Percentiles rank a stretch among this genome's conserved stretches.
These are phyloP conservation scores for Oscarella lobularis DNA, from an alignment of 37 sponge, comb jelly and placozoan species.

Conservation along the genomic window DNA sequence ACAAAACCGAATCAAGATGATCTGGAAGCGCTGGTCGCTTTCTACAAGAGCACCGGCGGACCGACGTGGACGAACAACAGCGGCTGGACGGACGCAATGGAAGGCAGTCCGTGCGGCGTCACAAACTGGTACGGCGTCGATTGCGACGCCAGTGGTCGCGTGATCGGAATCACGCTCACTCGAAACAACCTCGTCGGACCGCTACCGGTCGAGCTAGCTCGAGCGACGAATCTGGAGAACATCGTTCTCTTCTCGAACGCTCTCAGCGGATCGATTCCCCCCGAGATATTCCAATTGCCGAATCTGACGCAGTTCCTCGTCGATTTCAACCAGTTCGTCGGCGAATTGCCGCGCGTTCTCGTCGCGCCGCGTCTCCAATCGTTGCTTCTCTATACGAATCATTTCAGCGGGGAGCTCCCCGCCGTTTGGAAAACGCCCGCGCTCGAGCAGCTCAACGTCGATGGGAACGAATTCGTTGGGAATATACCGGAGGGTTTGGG, in stretches of 20 bases:
- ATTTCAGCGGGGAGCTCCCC: slow-evolving; percentile 35
- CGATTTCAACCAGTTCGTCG: slow-evolving; percentile 29
- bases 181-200: slow-evolving; percentile 41
- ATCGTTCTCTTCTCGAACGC: slow-evolving; percentile 33
- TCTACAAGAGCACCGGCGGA: slow-evolving; percentile 46
- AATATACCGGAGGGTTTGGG: neutral
- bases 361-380: slow-evolving; percentile 25
- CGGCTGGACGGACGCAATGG: slow-evolving; percentile 38
- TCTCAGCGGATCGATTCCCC: slow-evolving; percentile 24
- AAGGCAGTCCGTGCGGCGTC: slow-evolving; percentile 45
- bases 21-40: slow-evolving; percentile 28
- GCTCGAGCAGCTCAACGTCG: slow-evolving; percentile 24
- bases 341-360: slow-evolving; percentile 19
- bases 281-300: slow-evolving; percentile 22
- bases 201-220: slow-evolving; percentile 26
- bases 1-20: slow-evolving; percentile 31
- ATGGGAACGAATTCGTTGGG: neutral
- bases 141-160: slow-evolving; percentile 35
- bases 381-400: slow-evolving; percentile 31
- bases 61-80: slow-evolving; percentile 54
- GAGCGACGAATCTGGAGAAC: slow-evolving; percentile 27
- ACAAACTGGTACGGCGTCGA: slow-evolving; percentile 56
- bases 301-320: slow-evolving; percentile 30
- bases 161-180: slow-evolving; percentile 33
- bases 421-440: slow-evolving; percentile 29